Evolutionary conservation across 2,113 vertebrate genomes (phyloP).

Genomic region (Thalassarche chlororhynchos): DNA sequence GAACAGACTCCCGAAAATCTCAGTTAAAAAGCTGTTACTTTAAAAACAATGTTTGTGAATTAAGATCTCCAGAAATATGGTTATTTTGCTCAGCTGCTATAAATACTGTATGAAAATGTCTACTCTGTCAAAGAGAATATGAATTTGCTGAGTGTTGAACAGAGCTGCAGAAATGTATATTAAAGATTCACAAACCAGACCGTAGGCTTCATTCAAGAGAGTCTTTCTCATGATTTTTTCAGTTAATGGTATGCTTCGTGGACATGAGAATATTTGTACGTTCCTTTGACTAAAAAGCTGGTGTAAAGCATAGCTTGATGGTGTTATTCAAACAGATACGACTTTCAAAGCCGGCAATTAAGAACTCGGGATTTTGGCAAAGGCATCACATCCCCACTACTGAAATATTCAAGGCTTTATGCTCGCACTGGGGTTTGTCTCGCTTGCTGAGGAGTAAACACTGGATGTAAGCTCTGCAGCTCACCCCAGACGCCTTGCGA

Average conservation of each 20-base stretch:
- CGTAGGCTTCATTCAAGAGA: background rate
- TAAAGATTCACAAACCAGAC: conserved; percentile 26
- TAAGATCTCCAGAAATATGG: background rate
- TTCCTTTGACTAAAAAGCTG: background rate
- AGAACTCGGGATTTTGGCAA: background rate
- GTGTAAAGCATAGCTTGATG: background rate
- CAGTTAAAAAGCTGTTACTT: background rate
- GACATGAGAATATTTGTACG: background rate
- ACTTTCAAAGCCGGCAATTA: background rate
- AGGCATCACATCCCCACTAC: background rate
- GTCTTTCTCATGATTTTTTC: background rate
- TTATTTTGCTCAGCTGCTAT: background rate
- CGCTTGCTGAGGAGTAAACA: background rate
- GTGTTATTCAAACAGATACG: background rate
- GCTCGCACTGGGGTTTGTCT: background rate
- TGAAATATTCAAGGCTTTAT: background rate
- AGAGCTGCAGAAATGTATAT: background rate
- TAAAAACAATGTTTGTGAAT: background rate
- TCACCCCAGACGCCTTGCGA: background rate
- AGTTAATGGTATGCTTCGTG: background rate
- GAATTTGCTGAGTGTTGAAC: background rate
- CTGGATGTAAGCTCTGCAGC: background rate
- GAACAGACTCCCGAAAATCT: background rate
- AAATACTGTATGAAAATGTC: conserved; percentile 23
- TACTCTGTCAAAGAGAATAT: background rate